A percentile compares a stretch with the other conserved stretches of the same genome.
Conservation (phyloP, 2,888 invertebrate species). For the Magallana nippona region DNA sequence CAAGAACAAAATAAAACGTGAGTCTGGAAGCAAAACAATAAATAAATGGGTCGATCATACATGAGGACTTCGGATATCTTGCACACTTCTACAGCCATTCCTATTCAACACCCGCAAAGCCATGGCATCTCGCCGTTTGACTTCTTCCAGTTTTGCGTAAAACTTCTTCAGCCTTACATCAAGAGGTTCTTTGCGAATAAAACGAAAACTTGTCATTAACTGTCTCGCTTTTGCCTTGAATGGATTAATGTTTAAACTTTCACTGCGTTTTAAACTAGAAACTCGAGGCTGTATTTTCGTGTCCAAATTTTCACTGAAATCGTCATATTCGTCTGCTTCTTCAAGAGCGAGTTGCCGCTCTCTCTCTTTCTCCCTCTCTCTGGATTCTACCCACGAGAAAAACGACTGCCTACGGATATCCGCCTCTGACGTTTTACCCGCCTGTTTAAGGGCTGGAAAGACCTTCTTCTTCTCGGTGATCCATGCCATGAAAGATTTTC, state of each 20-base stretch:
- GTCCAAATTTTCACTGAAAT: background rate
- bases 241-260: slow-evolving; percentile 24
- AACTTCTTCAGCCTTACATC: slow-evolving; percentile 55
- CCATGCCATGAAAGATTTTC: slow-evolving; percentile 60
- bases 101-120: background rate
- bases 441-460: slow-evolving; percentile 41
- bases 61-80: background rate
- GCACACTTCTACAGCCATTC: slow-evolving; percentile 26
- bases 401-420: slow-evolving; percentile 56
- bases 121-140: slow-evolving; percentile 51
- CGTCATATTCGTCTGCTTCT: slow-evolving; percentile 35
- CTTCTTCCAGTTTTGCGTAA: slow-evolving; percentile 54
- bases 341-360: slow-evolving; percentile 38
- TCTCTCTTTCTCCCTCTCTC: slow-evolving; percentile 34
- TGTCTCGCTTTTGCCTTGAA: slow-evolving; percentile 15
- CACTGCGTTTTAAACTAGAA: slow-evolving; percentile 3
- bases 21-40: too few relatives aligned
- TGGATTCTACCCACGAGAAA: slow-evolving; percentile 51
- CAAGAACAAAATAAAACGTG: too few relatives aligned
- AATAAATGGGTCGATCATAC: background rate
- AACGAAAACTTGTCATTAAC: background rate
- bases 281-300: background rate
- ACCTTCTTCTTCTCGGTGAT: slow-evolving; percentile 50
- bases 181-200: slow-evolving; percentile 51
- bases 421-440: slow-evolving; percentile 49